These are phyloP conservation scores for Cheilosia soror DNA, from an alignment of 2,888 invertebrate species.

Conservation along the genomic window DNA sequence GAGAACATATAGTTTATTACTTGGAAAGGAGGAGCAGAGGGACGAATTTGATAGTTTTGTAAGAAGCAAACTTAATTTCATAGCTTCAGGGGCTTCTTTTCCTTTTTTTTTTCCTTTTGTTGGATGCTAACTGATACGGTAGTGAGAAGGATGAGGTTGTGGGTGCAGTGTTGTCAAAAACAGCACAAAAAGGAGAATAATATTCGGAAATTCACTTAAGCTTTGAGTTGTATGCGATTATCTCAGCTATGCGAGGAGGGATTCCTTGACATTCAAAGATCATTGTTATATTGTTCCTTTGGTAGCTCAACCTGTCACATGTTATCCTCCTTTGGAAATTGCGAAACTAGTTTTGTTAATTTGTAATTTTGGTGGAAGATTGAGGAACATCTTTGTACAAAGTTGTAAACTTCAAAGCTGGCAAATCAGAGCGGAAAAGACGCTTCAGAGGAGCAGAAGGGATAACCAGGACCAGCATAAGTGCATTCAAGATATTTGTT, in stretches of 20 bases:
- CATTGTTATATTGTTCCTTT: constrained; percentile 44
- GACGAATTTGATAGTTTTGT: constrained; percentile 49
- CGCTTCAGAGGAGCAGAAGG: background rate
- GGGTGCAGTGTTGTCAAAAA: constrained; percentile 41
- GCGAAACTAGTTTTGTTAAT: constrained; percentile 26
- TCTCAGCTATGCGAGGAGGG: background rate
- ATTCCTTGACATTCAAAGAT: constrained; percentile 42
- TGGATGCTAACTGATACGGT: constrained; percentile 14
- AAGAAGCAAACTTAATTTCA: constrained; percentile 55
- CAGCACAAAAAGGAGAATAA: constrained; percentile 28
- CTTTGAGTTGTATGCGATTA: constrained; percentile 49
- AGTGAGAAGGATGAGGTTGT: background rate
- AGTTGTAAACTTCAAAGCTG: background rate
- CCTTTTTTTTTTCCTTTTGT: background rate
- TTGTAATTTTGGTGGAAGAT: constrained; percentile 1
- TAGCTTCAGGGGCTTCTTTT: constrained; percentile 33
- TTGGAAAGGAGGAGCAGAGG: background rate
- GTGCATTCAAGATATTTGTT: background rate
- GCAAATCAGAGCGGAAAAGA: background rate
- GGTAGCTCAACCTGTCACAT: constrained; percentile 52
- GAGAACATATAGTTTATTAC: constrained; percentile 39
- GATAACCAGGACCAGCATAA: background rate
- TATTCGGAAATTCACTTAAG: constrained; percentile 53
- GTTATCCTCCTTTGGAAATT: constrained; percentile 20
- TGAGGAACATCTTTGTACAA: background rate